Evolutionary conservation across 2,797 vertebrate genomes (phyloP).

Genomic region (Phoebastria nigripes): DNA sequence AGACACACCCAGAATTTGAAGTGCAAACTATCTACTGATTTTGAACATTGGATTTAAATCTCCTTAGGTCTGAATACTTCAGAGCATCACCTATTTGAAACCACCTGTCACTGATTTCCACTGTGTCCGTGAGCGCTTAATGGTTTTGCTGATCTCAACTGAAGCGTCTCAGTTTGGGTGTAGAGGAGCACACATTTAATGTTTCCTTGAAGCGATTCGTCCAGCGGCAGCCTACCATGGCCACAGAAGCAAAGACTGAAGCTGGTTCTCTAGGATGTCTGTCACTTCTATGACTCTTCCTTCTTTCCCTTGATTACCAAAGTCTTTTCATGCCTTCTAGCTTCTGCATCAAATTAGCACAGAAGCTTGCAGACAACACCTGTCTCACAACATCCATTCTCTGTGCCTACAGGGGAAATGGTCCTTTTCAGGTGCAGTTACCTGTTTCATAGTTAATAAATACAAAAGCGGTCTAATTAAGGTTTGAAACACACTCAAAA

Average conservation of each 20-base stretch:
- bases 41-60: neutral
- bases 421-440: neutral
- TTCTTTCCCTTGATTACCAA: neutral
- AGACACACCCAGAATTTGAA: neutral
- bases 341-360: fast-evolving
- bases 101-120: neutral
- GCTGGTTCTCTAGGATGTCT: neutral
- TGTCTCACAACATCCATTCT: neutral
- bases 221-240: neutral
- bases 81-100: neutral
- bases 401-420: neutral
- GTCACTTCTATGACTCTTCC: neutral
- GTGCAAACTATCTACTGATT: neutral
- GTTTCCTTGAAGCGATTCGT: neutral
- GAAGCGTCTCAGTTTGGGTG: neutral
- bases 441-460: neutral
- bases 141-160: neutral
- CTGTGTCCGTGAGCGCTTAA: neutral
- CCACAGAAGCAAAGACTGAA: neutral
- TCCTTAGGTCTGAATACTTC: neutral
- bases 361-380: neutral
- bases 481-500: neutral
- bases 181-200: neutral
- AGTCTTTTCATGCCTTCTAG: neutral
- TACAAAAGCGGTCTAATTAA: neutral